Conservation (phyloP, 35 echinoderm and acorn worm species). For the Eucidaris tribuloides region DNA sequence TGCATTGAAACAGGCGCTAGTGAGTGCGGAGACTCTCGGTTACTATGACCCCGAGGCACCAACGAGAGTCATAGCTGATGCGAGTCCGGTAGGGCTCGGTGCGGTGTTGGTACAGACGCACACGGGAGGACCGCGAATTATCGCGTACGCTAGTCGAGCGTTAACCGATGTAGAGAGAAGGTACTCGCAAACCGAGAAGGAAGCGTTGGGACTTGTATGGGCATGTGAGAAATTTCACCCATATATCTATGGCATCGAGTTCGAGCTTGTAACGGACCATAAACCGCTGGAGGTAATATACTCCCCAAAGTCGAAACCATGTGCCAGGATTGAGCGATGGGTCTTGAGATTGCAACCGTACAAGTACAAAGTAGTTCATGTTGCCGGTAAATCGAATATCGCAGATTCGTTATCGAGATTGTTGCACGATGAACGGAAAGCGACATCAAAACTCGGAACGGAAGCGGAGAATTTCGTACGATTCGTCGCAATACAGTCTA, state of each 20-base stretch:
- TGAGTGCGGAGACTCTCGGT: constrained; percentile 17
- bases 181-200: constrained; percentile 60
- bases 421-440: too few relatives aligned
- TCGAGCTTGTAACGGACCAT: constrained; percentile 47
- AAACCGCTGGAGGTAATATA: constrained; percentile 38
- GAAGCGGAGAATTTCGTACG: constrained; percentile 16
- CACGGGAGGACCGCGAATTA: neutral
- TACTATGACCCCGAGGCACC: constrained; percentile 53
- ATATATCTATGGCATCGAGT: constrained; percentile 39
- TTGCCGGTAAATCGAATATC: neutral
- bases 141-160: constrained; percentile 22
- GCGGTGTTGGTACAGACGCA: constrained; percentile 38
- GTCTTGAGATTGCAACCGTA: constrained; percentile 19
- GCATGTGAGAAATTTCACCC: constrained; percentile 48
- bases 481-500: constrained; percentile 42
- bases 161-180: constrained; percentile 46
- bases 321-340: constrained; percentile 15
- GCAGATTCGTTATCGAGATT: constrained; percentile 13
- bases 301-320: neutral
- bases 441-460: neutral
- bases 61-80: constrained; percentile 32
- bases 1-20: constrained; percentile 38
- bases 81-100: constrained; percentile 50
- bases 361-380: neutral
- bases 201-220: constrained; percentile 51